These are phyloP conservation scores for Neuroterus valhalla DNA, from an alignment of 1,140 invertebrate species.

Conservation along the genomic window DNA sequence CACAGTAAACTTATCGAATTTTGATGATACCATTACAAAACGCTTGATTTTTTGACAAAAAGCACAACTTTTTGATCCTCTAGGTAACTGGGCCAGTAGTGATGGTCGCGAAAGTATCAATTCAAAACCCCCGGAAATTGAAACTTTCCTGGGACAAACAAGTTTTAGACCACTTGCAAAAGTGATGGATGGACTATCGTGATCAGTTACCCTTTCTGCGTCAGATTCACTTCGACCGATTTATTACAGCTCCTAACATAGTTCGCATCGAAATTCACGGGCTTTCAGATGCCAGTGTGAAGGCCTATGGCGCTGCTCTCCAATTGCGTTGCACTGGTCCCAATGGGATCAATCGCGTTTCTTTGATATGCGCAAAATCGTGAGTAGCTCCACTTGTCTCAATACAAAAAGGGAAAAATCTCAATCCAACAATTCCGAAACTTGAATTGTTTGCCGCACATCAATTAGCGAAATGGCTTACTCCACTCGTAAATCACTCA, in stretches of 20 bases:
- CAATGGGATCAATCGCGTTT: neutral
- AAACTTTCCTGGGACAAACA: neutral
- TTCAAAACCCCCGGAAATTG: neutral
- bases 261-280: neutral
- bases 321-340: neutral
- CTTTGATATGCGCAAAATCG: neutral
- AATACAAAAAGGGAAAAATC: neutral
- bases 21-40: neutral
- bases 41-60: neutral
- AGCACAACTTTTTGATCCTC: neutral
- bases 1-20: neutral
- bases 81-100: neutral
- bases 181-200: neutral
- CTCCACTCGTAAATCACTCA: neutral
- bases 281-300: too few relatives aligned
- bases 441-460: neutral
- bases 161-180: neutral
- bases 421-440: too few relatives aligned
- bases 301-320: neutral
- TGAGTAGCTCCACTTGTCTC: neutral
- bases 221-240: neutral
- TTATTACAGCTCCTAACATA: neutral
- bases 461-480: neutral
- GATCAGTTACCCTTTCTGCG: neutral
- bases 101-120: neutral